phyloP scores from a whole-genome alignment of 2,888 invertebrate species.

The Empis stercorea region DNA sequence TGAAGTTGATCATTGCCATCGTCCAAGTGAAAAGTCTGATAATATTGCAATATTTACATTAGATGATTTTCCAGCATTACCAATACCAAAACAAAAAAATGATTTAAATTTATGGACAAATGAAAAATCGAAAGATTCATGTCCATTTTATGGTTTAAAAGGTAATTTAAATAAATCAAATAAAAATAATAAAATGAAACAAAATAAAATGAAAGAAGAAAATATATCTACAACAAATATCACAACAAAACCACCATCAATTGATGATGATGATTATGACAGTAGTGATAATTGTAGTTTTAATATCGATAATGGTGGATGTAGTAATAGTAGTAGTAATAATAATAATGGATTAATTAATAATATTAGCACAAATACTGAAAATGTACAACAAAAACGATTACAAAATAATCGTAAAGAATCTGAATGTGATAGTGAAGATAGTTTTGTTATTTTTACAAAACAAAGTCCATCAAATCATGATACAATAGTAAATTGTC shows the following conservation, averaged over 20 bases:
- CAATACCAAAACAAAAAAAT: constrained; percentile 11
- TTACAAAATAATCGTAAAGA: background rate
- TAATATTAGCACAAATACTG: background rate
- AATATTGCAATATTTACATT: constrained; percentile 14
- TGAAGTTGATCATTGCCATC: too few relatives aligned
- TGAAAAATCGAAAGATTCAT: constrained; percentile 9
- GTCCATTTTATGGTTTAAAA: background rate
- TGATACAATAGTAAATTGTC: constrained; percentile 3
- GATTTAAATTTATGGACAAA: background rate
- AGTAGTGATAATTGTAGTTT: too few relatives aligned
- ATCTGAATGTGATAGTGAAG: constrained; percentile 10
- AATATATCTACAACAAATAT: background rate
- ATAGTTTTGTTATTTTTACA: constrained; percentile 12
- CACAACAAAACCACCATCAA: too few relatives aligned
- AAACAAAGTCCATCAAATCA: constrained; percentile 2
- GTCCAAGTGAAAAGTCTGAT: background rate
- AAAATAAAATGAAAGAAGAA: background rate
- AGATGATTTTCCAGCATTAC: constrained; percentile 17
- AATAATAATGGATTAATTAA: too few relatives aligned
- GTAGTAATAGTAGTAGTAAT: too few relatives aligned
- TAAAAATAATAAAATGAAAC: background rate
- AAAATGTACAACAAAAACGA: background rate
- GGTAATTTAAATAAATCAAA: background rate
- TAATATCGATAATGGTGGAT: too few relatives aligned
- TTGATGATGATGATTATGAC: too few relatives aligned